A percentile compares a stretch with the other conserved stretches of the same genome.
Conservation (phyloP, 2,797 vertebrate genomes). For the Cirrhinus molitorella region DNA sequence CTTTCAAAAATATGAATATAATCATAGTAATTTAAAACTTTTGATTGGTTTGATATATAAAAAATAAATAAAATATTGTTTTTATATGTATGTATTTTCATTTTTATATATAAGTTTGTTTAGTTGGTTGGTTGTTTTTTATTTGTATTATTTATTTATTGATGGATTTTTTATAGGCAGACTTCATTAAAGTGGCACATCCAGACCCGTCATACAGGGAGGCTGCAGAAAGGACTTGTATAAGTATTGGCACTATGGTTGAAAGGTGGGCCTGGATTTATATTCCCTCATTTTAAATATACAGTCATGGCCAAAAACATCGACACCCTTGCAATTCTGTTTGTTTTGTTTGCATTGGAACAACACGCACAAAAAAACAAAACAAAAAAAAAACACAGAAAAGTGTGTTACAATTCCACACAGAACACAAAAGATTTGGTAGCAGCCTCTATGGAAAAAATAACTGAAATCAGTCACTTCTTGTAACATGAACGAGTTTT, state of each 20-base stretch:
- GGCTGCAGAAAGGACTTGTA: constrained; percentile 93
- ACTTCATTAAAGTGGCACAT: constrained; percentile 96
- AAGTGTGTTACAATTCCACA: no score
- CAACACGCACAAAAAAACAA: no score
- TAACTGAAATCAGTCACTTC: no score
- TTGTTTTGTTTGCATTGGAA: no score
- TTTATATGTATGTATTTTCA: neutral
- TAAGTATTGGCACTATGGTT: constrained; percentile 91
- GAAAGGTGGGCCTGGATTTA: constrained; percentile 85
- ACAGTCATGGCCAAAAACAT: no score
- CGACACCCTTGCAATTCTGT: no score
- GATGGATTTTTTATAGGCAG: constrained; percentile 82
- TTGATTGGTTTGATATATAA: neutral
- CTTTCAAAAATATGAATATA: neutral
- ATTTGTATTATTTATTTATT: neutral
- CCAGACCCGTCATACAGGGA: constrained; percentile 89
- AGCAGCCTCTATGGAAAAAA: no score
- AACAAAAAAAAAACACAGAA: no score
- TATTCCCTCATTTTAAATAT: neutral
- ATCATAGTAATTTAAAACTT: neutral
- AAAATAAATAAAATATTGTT: neutral
- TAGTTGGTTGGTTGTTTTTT: neutral
- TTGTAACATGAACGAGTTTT: no score
- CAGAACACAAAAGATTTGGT: no score
- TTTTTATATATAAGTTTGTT: neutral